Evolutionary conservation across 2,113 vertebrate species (phyloP), one percentile per base, ranked within the genome.

Genomic region (Clarias macrocephalus): DNA sequence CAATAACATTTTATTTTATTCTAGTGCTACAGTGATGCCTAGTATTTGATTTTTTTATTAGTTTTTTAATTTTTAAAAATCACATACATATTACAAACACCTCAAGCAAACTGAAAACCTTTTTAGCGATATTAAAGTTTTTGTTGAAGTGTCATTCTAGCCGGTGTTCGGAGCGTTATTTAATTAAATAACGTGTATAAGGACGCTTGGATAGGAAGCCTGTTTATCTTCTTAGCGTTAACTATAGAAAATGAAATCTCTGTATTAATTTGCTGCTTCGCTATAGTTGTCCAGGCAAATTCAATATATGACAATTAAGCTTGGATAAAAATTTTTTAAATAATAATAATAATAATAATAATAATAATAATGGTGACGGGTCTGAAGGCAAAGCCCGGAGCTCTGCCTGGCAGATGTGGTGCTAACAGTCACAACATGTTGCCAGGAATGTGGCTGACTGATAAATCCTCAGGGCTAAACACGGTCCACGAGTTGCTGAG

Each of bases 401-500:
- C 79, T 87, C 70, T 57, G 81, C 81, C 86, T 87, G 86, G 81
- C 80, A 87, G 73, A 83, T 83, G 81, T 83, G 80, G 66, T 83
- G 86, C 86, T 82, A 87, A 83, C 86, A 87, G 80, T 83, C 86
- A 87, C 80, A 87, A 83, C 81, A 83, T 77, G 81, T 83, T 87
- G 86, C 81, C 86, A 87, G 86, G 72, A 87, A 87, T 83, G 81
- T 83, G 72, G 81, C 81, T 87, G 86, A 83, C 60, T 87, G 86
- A 83, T 87, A 87, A 87, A 83, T 77, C 86, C 86, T 87, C 70
- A 59, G 86, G 70, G 86, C 81, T 66, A 83, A 83, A 77, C 86
- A 83, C 62, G 72, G 86, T 83, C 81, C 81, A 83, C 70, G 81
- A 87, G 86, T 87, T 87, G 86, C 86, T 87, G 86, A 87, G 86